Evolutionary conservation across 2,888 invertebrate species (phyloP).

Genomic region (Cancer borealis): DNA sequence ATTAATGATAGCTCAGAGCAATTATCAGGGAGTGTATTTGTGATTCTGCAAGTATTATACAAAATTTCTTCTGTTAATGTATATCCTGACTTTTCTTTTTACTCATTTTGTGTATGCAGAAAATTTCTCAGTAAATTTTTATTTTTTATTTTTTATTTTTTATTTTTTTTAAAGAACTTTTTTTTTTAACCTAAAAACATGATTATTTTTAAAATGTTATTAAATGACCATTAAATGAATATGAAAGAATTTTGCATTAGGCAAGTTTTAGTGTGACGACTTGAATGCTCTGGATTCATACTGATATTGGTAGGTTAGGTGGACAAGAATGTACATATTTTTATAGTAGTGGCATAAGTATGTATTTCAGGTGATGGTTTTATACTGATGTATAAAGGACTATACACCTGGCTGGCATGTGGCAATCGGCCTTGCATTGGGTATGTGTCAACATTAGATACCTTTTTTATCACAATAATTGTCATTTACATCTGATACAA

Average conservation of each 20-base stretch:
- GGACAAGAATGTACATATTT: too few species aligned
- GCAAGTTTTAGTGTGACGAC: too few species aligned
- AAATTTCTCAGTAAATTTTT: neutral
- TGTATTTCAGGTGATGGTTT: neutral
- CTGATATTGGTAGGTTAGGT: too few species aligned
- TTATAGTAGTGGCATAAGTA: too few species aligned
- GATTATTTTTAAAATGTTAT: too few species aligned
- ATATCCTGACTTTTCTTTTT: neutral
- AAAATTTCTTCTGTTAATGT: neutral
- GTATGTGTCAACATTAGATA: neutral
- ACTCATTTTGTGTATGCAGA: neutral
- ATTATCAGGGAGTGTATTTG: neutral
- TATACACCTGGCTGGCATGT: neutral
- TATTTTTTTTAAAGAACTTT: too few species aligned
- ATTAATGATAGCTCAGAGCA: neutral
- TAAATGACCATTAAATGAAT: too few species aligned
- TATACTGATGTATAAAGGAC: neutral
- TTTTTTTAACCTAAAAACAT: too few species aligned
- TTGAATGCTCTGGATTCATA: too few species aligned
- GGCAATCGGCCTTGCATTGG: neutral
- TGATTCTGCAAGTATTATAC: neutral
- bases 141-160: neutral
- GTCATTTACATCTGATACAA: neutral
- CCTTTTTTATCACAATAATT: neutral
- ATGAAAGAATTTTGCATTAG: too few species aligned